phyloP scores from a whole-genome alignment of 2,797 vertebrate species.

The Dendrocincla fuliginosa region DNA sequence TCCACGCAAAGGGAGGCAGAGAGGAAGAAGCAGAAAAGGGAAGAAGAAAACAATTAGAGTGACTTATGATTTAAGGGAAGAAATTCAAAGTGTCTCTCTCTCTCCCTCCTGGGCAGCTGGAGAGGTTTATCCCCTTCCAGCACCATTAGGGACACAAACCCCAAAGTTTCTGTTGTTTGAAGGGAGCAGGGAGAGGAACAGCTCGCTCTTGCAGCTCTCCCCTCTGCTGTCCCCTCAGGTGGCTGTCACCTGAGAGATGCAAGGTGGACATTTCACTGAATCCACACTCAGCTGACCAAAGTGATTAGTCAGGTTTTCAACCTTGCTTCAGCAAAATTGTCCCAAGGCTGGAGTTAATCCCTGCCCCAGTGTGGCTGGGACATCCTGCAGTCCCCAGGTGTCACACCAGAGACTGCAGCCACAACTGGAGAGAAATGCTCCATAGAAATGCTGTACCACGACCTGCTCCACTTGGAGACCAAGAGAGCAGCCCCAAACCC shows the following conservation, averaged over 20 bases:
- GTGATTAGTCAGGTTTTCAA: not conserved
- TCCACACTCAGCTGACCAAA: not conserved
- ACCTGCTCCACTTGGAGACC: not conserved
- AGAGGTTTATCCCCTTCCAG: slow-evolving; percentile 27
- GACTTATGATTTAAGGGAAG: not conserved
- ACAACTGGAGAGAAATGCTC: not conserved
- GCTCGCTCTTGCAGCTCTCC: not conserved
- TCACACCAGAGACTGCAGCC: not conserved
- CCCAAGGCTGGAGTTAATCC: not conserved
- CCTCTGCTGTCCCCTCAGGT: not conserved
- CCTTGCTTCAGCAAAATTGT: not conserved
- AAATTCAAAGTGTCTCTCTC: not conserved
- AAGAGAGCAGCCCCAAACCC: not conserved
- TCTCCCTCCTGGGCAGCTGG: not conserved
- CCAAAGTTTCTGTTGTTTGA: not conserved
- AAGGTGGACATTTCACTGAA: not conserved
- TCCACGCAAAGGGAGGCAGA: not conserved
- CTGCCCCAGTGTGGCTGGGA: not conserved
- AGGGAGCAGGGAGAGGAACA: not conserved
- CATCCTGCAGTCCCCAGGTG: not conserved
- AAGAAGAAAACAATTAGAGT: not conserved
- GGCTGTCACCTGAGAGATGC: not conserved
- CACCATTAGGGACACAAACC: not conserved
- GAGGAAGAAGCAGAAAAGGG: not conserved
- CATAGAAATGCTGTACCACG: not conserved